Evolutionary conservation across 2,888 invertebrate species (phyloP).

Genomic region (Drosophila recens): DNA sequence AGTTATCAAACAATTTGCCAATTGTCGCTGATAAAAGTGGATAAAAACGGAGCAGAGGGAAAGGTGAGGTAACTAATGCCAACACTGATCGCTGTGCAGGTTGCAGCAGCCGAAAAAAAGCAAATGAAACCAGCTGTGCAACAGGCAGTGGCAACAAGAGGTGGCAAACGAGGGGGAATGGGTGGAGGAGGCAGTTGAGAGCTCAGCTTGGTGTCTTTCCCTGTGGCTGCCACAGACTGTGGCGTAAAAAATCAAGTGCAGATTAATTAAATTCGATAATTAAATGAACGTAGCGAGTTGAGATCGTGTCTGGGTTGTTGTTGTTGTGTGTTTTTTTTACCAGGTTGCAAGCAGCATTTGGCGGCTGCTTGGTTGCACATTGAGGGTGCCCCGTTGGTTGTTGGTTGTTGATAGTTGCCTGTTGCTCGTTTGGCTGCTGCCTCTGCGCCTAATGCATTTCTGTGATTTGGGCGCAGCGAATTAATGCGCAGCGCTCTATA

Average conservation of each 20-base stretch:
- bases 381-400: constrained; percentile 61
- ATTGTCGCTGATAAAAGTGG: constrained; percentile 55
- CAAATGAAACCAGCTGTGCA: constrained; percentile 25
- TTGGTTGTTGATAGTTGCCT: constrained; percentile 9
- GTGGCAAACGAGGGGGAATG: neutral
- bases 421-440: constrained; percentile 25
- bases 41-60: neutral
- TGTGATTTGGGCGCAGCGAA: constrained; percentile 83
- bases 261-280: constrained; percentile 82
- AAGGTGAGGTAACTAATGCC: constrained; percentile 13
- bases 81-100: constrained; percentile 26
- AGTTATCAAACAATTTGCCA: constrained; percentile 68
- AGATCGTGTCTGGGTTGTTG: constrained; percentile 72
- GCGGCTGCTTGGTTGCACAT: constrained; percentile 75
- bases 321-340: constrained; percentile 12
- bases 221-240: constrained; percentile 49
- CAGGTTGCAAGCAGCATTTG: constrained; percentile 46
- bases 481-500: constrained; percentile 83
- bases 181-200: constrained; percentile 7
- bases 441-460: constrained; percentile 71
- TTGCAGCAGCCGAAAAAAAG: constrained; percentile 9
- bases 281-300: constrained; percentile 80
- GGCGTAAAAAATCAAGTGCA: constrained; percentile 81
- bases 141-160: constrained; percentile 10
- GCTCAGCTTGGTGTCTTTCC: constrained; percentile 53